These are phyloP conservation scores for Sylvilagus floridanus DNA, from an alignment of 2,797 vertebrate species.

Conservation along the genomic window DNA sequence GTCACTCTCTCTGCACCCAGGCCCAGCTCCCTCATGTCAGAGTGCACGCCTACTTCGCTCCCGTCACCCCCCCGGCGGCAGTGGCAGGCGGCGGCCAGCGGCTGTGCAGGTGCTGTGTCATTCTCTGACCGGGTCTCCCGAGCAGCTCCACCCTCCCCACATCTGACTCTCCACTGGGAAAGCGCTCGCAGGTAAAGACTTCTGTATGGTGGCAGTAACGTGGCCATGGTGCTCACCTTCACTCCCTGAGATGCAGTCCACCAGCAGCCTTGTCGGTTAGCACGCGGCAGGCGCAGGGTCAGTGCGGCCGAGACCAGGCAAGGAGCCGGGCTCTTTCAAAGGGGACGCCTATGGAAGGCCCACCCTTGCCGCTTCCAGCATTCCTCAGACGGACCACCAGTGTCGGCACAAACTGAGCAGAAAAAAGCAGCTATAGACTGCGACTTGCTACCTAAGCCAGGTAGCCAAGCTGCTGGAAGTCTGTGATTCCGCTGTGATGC, in stretches of 20 bases:
- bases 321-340: neutral
- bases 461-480: slow-evolving; percentile 23
- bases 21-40: slow-evolving; percentile 96
- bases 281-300: neutral
- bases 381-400: slow-evolving; percentile 31
- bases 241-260: slow-evolving; percentile 8
- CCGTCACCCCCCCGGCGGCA: slow-evolving; percentile 94
- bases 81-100: slow-evolving; percentile 93
- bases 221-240: slow-evolving; percentile 34
- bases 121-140: slow-evolving; percentile 90
- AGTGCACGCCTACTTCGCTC: slow-evolving; percentile 96
- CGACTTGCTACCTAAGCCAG: slow-evolving; percentile 50
- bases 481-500: slow-evolving; percentile 23
- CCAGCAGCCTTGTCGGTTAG: slow-evolving; percentile 13
- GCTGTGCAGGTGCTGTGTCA: slow-evolving; percentile 95
- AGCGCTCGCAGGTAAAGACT: slow-evolving; percentile 79
- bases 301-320: neutral
- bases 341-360: neutral
- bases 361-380: neutral
- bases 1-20: slow-evolving; percentile 82
- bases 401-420: slow-evolving; percentile 66
- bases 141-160: slow-evolving; percentile 51
- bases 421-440: slow-evolving; percentile 11
- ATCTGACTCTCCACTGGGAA: slow-evolving; percentile 72
- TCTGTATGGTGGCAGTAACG: slow-evolving; percentile 49